phyloP scores from a whole-genome alignment of 2,113 vertebrate genomes.

The Lasiurus borealis region DNA sequence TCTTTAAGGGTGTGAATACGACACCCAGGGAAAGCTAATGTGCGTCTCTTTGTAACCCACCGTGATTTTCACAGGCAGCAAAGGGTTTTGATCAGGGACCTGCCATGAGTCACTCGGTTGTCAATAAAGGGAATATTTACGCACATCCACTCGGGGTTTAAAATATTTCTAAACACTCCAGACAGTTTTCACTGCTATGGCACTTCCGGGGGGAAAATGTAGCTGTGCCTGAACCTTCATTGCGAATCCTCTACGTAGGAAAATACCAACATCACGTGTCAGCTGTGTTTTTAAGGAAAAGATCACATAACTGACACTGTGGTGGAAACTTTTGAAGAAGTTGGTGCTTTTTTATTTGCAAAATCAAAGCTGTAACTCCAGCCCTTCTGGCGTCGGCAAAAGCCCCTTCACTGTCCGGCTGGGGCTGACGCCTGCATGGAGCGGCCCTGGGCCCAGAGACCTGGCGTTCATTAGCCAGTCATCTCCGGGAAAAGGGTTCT shows the following conservation, averaged over 20 bases:
- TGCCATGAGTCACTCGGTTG: constrained; percentile 62
- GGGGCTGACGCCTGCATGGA: constrained; percentile 15
- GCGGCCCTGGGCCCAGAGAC: background rate
- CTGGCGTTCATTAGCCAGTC: constrained; percentile 40
- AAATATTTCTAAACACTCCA: constrained; percentile 69
- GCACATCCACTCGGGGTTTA: constrained; percentile 42
- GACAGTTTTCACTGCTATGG: constrained; percentile 48
- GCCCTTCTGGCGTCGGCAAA: constrained; percentile 51
- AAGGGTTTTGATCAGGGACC: constrained; percentile 63
- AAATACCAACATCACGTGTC: constrained; percentile 46
- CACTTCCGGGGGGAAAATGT: constrained; percentile 2
- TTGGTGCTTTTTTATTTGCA: constrained; percentile 58
- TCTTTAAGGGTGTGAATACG: constrained; percentile 27
- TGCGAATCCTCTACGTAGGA: constrained; percentile 39
- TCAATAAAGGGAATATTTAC: constrained; percentile 67
- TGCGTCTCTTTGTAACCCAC: constrained; percentile 67
- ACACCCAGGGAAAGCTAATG: constrained; percentile 21
- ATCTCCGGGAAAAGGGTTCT: background rate
- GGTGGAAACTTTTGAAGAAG: constrained; percentile 52
- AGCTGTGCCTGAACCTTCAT: background rate
- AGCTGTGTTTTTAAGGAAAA: background rate
- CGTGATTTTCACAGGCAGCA: constrained; percentile 70
- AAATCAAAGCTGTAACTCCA: constrained; percentile 60
- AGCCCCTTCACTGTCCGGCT: constrained; percentile 14
- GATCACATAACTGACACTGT: constrained; percentile 31